phyloP scores from a whole-genome alignment of 2,888 invertebrate species.

The Caenorhabditis virilis region DNA sequence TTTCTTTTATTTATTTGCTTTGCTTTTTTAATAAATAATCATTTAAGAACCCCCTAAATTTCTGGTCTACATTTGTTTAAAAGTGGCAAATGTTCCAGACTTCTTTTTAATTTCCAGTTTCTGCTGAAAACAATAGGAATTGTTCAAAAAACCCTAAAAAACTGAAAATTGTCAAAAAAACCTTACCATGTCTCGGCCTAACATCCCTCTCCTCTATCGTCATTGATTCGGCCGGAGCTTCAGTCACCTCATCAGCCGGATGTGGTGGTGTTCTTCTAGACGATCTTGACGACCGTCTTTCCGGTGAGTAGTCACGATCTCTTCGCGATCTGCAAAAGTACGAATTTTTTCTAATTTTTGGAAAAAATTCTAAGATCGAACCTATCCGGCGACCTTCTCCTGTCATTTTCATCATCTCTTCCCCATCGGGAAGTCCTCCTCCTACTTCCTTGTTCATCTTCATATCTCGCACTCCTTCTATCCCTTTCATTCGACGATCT shows the following conservation, averaged over 20 bases:
- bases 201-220: neutral
- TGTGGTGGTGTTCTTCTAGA: neutral
- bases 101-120: no score
- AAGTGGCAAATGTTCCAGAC: no score
- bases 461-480: conserved; percentile 5
- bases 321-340: neutral
- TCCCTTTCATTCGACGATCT: conserved; percentile 1
- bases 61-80: no score
- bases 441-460: conserved; percentile 4
- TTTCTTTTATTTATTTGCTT: no score
- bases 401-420: conserved; percentile 10
- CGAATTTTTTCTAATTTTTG: neutral
- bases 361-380: no score
- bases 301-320: neutral
- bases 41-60: no score
- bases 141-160: no score
- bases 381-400: no score
- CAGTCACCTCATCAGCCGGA: neutral
- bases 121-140: no score
- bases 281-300: neutral
- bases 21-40: no score
- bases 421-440: conserved; percentile 1
- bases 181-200: neutral
- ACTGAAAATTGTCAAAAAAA: no score
- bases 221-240: no score